Percentiles rank a stretch among this genome's conserved stretches.
Evolutionary conservation across 2,797 vertebrate genomes (phyloP).

Genomic region (Notoglanidium macrostoma): DNA sequence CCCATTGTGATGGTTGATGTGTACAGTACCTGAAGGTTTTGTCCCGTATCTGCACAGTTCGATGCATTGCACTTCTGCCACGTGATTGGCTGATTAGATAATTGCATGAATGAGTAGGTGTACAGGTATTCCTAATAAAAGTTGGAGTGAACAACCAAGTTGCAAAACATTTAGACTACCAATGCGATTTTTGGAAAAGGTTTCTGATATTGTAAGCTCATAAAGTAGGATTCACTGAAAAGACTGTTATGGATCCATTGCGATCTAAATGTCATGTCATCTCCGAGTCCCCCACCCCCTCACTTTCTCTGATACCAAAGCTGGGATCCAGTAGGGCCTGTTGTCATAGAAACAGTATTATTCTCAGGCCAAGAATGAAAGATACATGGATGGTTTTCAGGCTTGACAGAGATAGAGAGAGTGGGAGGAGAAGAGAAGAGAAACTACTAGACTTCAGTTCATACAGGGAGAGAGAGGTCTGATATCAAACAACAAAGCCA

Average conservation of each 20-base stretch:
- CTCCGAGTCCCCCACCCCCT: conserved; percentile 35
- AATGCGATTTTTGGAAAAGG: not conserved
- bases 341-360: conserved; percentile 63
- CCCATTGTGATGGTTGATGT: not conserved
- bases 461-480: conserved; percentile 7
- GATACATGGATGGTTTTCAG: conserved; percentile 51
- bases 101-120: not conserved
- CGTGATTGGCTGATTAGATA: not conserved
- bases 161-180: not conserved
- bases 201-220: not conserved
- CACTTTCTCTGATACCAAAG: conserved; percentile 50
- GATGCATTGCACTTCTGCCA: not conserved
- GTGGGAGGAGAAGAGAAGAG: conserved; percentile 49
- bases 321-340: conserved; percentile 55
- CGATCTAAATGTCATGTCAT: conserved; percentile 42
- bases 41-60: not conserved
- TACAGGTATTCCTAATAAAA: not conserved
- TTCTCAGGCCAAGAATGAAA: conserved; percentile 46
- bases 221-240: conserved; percentile 8
- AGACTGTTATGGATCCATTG: conserved; percentile 28
- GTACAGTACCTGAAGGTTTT: not conserved
- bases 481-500: not conserved
- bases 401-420: conserved; percentile 38
- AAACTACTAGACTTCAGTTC: conserved; percentile 48
- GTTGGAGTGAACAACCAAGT: not conserved